A percentile compares a stretch with the other conserved stretches of the same genome.
These are phyloP conservation scores for Pyrocoelia pectoralis DNA, from an alignment of 2,888 invertebrate species.

Conservation along the genomic window DNA sequence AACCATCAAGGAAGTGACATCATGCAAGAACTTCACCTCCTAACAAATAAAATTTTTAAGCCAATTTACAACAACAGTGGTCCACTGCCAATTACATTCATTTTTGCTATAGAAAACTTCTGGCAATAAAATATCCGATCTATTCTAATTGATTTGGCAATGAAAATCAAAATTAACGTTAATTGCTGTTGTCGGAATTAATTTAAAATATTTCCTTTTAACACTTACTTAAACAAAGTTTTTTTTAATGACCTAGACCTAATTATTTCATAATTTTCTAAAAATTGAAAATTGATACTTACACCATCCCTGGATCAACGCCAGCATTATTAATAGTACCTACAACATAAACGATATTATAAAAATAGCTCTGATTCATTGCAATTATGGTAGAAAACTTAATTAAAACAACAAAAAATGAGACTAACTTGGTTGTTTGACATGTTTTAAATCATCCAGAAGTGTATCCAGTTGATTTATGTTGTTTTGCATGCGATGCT, in stretches of 20 bases:
- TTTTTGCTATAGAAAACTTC: neutral
- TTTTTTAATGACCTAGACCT: neutral
- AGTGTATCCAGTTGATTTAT: conserved; percentile 79
- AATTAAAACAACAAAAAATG: neutral
- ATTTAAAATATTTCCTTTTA: too few species aligned
- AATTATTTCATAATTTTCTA: neutral
- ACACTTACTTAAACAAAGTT: too few species aligned
- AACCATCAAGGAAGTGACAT: too few species aligned
- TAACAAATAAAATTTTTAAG: too few species aligned
- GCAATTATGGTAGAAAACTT: conserved; percentile 20
- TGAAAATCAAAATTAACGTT: neutral
- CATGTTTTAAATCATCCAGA: conserved; percentile 74
- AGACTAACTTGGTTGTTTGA: conserved; percentile 50
- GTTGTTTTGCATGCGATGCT: conserved; percentile 63
- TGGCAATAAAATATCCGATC: neutral
- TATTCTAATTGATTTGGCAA: neutral
- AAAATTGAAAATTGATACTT: conserved; percentile 43
- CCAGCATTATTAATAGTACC: conserved; percentile 55
- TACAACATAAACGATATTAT: conserved; percentile 51
- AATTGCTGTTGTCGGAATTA: neutral
- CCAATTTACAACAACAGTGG: too few species aligned
- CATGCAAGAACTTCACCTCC: too few species aligned
- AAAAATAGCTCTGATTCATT: conserved; percentile 51
- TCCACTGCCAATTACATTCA: too few species aligned
- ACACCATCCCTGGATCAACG: conserved; percentile 55